Percentiles rank a stretch among this genome's conserved stretches.
Conservation (phyloP, 2,113 vertebrate species). For the Bettongia penicillata region DNA sequence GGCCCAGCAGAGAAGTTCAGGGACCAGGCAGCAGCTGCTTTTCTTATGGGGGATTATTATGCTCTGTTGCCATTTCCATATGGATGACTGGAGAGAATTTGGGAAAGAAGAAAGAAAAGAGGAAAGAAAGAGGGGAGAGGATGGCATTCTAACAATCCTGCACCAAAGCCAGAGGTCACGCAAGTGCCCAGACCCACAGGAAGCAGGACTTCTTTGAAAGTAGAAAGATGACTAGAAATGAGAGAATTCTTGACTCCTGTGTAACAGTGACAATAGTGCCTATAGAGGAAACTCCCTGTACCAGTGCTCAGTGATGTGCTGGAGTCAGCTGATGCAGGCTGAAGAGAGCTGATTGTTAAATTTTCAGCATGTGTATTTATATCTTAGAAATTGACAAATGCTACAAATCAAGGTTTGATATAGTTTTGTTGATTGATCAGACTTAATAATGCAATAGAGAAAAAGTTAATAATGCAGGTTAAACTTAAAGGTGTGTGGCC, state of each 20-base stretch:
- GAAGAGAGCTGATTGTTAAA: background rate
- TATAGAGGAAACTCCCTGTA: background rate
- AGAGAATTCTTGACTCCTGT: background rate
- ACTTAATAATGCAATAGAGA: background rate
- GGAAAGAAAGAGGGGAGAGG: background rate
- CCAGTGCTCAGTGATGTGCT: background rate
- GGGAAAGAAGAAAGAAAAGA: background rate
- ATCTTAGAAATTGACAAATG: background rate
- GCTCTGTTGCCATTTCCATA: background rate
- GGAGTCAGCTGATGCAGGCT: background rate
- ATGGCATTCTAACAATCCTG: background rate
- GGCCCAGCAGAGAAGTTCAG: background rate
- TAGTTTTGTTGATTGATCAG: background rate
- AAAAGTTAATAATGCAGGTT: background rate
- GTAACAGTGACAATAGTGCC: background rate
- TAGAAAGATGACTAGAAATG: background rate
- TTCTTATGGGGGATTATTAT: conserved; percentile 1
- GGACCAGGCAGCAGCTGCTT: background rate
- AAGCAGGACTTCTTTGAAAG: background rate
- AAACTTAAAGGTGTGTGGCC: background rate
- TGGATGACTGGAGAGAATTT: background rate
- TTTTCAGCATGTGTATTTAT: background rate
- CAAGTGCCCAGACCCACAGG: background rate
- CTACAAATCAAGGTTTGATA: background rate
- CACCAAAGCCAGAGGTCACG: background rate